Evolutionary conservation across 2,113 vertebrate genomes (phyloP).

Genomic region (Aspiorhynchus laticeps): DNA sequence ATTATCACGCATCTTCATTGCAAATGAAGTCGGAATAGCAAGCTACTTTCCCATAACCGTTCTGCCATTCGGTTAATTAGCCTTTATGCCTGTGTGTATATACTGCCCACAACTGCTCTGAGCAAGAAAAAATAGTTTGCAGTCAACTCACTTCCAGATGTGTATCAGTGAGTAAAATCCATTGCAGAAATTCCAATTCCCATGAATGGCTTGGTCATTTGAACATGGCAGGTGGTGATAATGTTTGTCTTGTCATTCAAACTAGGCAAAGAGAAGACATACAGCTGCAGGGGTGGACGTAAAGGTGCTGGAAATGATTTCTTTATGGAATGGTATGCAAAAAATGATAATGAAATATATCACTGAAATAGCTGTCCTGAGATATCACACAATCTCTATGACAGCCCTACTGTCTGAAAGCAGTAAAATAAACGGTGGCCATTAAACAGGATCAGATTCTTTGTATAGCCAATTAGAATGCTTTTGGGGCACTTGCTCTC

Average conservation of each 20-base stretch:
- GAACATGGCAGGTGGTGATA: not conserved
- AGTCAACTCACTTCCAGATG: slow-evolving; percentile 20
- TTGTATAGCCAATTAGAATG: not conserved
- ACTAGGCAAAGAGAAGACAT: not conserved
- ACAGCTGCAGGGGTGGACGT: not conserved
- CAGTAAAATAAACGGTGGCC: not conserved
- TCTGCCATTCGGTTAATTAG: slow-evolving; percentile 18
- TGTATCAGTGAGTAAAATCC: slow-evolving; percentile 9
- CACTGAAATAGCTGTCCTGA: not conserved
- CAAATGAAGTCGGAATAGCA: slow-evolving; percentile 19
- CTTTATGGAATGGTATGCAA: not conserved
- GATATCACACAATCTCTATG: not conserved
- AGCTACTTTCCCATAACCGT: not conserved
- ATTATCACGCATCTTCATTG: slow-evolving; percentile 16
- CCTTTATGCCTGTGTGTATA: slow-evolving; percentile 7
- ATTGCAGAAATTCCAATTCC: not conserved
- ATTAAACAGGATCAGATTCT: not conserved
- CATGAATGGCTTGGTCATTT: not conserved
- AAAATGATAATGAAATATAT: not conserved
- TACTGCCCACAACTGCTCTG: slow-evolving; percentile 3
- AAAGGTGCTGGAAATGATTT: not conserved
- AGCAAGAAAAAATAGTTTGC: not conserved
- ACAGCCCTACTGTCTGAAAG: not conserved
- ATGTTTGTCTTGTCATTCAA: slow-evolving; percentile 12
- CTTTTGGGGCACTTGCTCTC: not conserved